Evolutionary conservation across 2,797 vertebrate genomes (phyloP), one percentile per base, ranked within the genome.

Genomic region (Pangasius larnaudii): DNA sequence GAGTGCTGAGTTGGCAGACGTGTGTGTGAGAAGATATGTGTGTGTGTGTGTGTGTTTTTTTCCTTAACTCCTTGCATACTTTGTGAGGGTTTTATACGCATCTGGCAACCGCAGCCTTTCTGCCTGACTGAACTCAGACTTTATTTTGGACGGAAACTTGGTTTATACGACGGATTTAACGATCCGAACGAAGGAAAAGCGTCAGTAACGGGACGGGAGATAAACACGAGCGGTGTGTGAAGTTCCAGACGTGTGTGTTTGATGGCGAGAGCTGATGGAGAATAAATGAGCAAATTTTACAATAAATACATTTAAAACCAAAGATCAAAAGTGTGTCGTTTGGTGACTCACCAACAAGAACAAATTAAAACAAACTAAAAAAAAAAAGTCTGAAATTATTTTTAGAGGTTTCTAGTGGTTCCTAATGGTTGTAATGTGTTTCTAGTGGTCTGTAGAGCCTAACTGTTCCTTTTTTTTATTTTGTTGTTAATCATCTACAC

Each of bases 111-210:
- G 9, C 69, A 72, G 18, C 13, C 39, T 42, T 24, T n/a, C 19
- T 27, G 42, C 11, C 24, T n/a, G 72, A 49, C 24, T 77, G 74
- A 49, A n/a, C 46, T n/a, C 81, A 81, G 85, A 83, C 87, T 84
- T 88, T 71, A 97, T 95, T 86, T 91, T 94, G 71, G 97, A 77
- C 46, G 24, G 46, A 49, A 27, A 77, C 72, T 51, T 2, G 27
- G 74, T 77, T 74, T 77, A n/a, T 51, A 51, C 27, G 46, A n/a
- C 46, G 2, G 42, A 51, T 27, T 77, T 51, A 77, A 51, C 5
- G 13, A 49, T 30, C 46, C 14, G 74, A 6, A 75, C 42, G 42
- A 75, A 75, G 36, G 72, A 75, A 49, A 27, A 46, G 42, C 42
- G 39, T 75, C 72, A 49, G 39, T 24, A 51, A 27, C 42, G 2